These are phyloP conservation scores for Drosophila chauvacae DNA, from an alignment of 1,140 invertebrate genomes.

Conservation along the genomic window DNA sequence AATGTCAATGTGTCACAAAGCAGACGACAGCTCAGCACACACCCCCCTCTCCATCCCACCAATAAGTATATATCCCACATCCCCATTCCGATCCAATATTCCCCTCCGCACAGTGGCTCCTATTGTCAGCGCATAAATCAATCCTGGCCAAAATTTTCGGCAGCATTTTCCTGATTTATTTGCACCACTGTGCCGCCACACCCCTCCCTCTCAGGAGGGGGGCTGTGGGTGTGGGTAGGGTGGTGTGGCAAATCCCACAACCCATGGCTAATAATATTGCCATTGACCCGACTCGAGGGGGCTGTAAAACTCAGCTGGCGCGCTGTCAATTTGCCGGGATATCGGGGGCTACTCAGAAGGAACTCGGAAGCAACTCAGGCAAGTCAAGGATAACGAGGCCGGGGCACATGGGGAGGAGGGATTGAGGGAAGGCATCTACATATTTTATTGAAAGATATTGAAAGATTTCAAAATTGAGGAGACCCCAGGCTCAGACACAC, in stretches of 20 bases:
- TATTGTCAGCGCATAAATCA: constrained; percentile 27
- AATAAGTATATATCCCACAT: background rate
- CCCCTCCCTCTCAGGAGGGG: too few species aligned
- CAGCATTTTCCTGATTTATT: constrained; percentile 40
- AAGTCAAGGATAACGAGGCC: constrained; percentile 5
- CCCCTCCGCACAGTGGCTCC: constrained; percentile 1
- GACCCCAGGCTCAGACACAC: constrained; percentile 21
- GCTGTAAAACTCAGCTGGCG: constrained; percentile 79
- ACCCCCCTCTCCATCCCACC: background rate
- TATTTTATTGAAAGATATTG: constrained; percentile 84
- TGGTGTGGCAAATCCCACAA: background rate
- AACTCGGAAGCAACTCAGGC: background rate
- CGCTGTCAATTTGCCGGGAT: constrained; percentile 72
- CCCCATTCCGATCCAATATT: background rate
- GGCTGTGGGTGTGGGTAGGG: background rate
- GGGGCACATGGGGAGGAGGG: background rate
- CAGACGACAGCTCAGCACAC: constrained; percentile 60
- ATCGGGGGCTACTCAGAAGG: constrained; percentile 6
- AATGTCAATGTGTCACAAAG: constrained; percentile 80
- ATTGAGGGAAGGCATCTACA: constrained; percentile 68
- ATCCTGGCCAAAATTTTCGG: constrained; percentile 38
- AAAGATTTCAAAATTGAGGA: constrained; percentile 76
- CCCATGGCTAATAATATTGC: constrained; percentile 75
- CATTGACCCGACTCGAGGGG: constrained; percentile 67
- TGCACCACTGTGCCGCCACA: constrained; percentile 16